Conservation (phyloP, 2,113 vertebrate genomes). For the Porphyrio hochstetteri region DNA sequence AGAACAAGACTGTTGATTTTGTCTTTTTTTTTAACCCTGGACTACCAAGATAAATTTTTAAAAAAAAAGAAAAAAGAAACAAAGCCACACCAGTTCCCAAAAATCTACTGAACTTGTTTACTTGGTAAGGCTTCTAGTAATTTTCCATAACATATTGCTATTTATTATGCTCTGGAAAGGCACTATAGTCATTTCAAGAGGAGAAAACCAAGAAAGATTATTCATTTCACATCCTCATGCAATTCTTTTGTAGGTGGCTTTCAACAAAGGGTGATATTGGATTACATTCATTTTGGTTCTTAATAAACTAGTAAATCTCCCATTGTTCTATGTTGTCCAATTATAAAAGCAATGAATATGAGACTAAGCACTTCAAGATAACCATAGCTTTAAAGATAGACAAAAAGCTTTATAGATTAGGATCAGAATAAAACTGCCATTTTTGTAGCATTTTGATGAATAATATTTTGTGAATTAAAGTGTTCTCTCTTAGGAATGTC, state of each 20-base stretch:
- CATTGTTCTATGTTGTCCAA: constrained; percentile 75
- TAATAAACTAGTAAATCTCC: constrained; percentile 75
- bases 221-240: constrained; percentile 69
- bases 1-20: background rate
- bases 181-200: constrained; percentile 53
- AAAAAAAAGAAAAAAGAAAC: background rate
- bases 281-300: constrained; percentile 74
- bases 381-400: constrained; percentile 70
- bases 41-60: background rate
- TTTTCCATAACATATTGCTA: constrained; percentile 37
- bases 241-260: constrained; percentile 73
- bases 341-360: constrained; percentile 73
- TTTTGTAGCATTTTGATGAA: constrained; percentile 58
- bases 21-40: background rate
- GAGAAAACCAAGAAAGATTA: constrained; percentile 65
- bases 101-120: constrained; percentile 4
- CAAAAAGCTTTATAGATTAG: constrained; percentile 70
- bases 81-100: background rate
- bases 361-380: constrained; percentile 74
- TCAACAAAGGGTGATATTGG: constrained; percentile 68
- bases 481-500: constrained; percentile 26
- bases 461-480: constrained; percentile 55
- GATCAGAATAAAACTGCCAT: constrained; percentile 67
- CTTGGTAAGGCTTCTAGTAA: constrained; percentile 2
- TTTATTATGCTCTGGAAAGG: constrained; percentile 45